Evolutionary conservation across 2,888 invertebrate genomes (phyloP).

Genomic region (Diplolepis rosae): DNA sequence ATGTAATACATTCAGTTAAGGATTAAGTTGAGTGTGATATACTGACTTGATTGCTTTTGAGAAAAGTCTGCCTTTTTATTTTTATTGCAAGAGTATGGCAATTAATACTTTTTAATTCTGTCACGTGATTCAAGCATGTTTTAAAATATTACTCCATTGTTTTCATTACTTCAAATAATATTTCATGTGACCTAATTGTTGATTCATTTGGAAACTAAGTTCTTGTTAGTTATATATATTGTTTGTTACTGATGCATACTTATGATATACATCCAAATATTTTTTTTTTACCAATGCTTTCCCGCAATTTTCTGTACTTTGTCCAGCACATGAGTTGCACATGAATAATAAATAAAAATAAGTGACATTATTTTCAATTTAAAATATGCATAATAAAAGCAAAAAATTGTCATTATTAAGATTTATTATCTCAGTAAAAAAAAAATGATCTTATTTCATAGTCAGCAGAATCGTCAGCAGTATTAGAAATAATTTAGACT

Average conservation of each 20-base stretch:
- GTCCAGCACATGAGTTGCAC: conserved; percentile 10
- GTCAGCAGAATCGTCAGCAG: neutral
- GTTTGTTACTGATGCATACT: too few species aligned
- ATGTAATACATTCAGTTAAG: too few species aligned
- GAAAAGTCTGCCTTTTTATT: too few species aligned
- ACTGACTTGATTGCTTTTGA: too few species aligned
- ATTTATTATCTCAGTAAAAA: neutral
- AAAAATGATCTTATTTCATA: neutral
- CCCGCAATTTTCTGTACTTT: conserved; percentile 15
- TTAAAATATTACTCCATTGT: too few species aligned
- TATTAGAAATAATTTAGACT: neutral
- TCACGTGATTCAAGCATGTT: neutral
- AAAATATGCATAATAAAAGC: conserved; percentile 2
- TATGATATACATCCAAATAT: neutral
- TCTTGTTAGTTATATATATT: too few species aligned
- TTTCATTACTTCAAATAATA: neutral
- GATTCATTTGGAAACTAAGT: too few species aligned
- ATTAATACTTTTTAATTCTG: too few species aligned
- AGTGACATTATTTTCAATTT: conserved; percentile 19
- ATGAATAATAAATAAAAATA: conserved; percentile 14
- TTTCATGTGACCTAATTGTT: too few species aligned
- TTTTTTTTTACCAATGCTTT: neutral
- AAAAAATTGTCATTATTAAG: neutral
- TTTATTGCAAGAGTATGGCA: too few species aligned
- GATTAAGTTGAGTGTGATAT: too few species aligned